phyloP scores from a whole-genome alignment of 2,113 vertebrate species.

The Pteropus alecto region DNA sequence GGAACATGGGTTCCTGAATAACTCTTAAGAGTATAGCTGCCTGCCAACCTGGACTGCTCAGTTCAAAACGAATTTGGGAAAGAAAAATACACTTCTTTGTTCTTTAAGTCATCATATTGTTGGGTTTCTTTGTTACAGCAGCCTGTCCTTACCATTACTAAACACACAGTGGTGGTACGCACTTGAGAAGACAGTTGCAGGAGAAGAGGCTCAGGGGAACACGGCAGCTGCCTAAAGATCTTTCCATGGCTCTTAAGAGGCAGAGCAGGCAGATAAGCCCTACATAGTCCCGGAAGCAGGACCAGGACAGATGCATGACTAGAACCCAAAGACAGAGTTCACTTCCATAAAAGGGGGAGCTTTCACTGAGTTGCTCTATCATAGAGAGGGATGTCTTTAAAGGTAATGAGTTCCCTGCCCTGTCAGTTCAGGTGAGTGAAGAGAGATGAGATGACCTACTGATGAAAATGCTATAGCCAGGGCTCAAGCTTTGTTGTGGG shows the following conservation, averaged over 20 bases:
- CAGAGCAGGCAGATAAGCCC: background rate
- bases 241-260: background rate
- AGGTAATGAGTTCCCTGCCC: slow-evolving; percentile 4
- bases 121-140: background rate
- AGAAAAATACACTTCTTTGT: background rate
- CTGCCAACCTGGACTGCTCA: background rate
- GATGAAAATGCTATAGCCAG: background rate
- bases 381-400: background rate
- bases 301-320: background rate
- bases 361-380: background rate
- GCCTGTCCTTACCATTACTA: background rate
- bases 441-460: background rate
- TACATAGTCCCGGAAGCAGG: background rate
- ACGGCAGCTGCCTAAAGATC: background rate
- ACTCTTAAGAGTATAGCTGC: background rate
- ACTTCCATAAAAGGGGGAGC: background rate
- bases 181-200: background rate
- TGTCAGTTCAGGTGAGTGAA: slow-evolving; percentile 18
- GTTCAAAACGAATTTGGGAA: background rate
- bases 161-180: background rate
- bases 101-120: background rate
- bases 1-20: background rate
- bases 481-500: slow-evolving; percentile 10
- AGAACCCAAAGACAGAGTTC: background rate
- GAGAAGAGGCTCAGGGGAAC: background rate